These are phyloP conservation scores for Botia almorhae DNA, from an alignment of 2,797 vertebrate genomes.

Conservation along the genomic window DNA sequence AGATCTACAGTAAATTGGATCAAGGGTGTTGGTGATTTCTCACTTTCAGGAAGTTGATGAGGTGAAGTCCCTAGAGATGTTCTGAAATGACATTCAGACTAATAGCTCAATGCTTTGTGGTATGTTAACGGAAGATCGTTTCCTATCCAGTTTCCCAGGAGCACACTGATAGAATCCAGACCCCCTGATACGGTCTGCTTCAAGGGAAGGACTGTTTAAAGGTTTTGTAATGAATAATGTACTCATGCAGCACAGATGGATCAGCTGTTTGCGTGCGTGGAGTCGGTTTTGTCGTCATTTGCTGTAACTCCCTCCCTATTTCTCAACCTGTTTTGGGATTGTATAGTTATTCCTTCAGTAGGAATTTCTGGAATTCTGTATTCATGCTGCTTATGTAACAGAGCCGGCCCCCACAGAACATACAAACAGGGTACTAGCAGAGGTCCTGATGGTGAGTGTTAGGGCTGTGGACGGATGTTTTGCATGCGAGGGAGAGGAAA, in stretches of 20 bases:
- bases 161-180: conserved; percentile 14
- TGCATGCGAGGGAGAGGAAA: conserved; percentile 34
- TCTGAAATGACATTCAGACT: conserved; percentile 20
- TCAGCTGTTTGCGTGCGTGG: conserved; percentile 10
- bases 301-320: background rate
- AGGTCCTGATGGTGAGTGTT: conserved; percentile 19
- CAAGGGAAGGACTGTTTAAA: conserved; percentile 20
- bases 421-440: conserved; percentile 14
- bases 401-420: conserved; percentile 16
- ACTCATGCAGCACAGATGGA: conserved; percentile 5
- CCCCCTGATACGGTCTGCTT: conserved; percentile 4
- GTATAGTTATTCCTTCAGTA: conserved; percentile 21
- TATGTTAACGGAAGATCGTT: conserved; percentile 30
- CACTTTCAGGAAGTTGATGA: background rate
- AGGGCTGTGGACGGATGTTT: conserved; percentile 30
- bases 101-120: conserved; percentile 1
- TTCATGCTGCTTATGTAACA: conserved; percentile 43
- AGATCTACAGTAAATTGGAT: background rate
- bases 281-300: conserved; percentile 26
- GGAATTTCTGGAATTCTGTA: conserved; percentile 34
- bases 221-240: conserved; percentile 1
- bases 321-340: background rate
- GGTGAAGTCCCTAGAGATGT: background rate
- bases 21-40: background rate
- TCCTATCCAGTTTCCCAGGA: conserved; percentile 18